Evolutionary conservation across 2,888 invertebrate species (phyloP).

Genomic region (Rhamnusium bicolor): DNA sequence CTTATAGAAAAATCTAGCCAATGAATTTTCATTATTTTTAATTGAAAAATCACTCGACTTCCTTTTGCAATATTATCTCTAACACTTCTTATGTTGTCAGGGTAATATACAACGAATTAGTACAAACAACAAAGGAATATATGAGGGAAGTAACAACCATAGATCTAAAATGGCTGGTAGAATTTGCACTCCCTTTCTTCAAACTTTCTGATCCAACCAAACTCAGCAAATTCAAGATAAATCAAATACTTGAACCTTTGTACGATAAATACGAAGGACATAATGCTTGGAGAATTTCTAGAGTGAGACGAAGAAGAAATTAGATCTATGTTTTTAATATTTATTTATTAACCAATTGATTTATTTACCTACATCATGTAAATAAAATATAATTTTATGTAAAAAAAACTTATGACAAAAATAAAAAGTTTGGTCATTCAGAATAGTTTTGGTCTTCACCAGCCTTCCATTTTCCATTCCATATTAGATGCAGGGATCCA

Average conservation of each 20-base stretch:
- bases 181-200: conserved; percentile 99
- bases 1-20: no score
- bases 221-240: conserved; percentile 98
- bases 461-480: conserved; percentile 15
- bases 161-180: conserved; percentile 98
- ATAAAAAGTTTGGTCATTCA: conserved; percentile 27
- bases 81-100: no score
- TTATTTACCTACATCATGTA: no score
- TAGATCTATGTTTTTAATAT: conserved; percentile 69
- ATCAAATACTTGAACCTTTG: conserved; percentile 96
- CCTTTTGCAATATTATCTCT: no score
- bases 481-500: conserved; percentile 40
- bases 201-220: conserved; percentile 99
- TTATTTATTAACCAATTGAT: no score
- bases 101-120: conserved; percentile 98
- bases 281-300: conserved; percentile 98
- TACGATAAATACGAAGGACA: conserved; percentile 99
- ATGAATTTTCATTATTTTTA: no score
- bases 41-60: no score
- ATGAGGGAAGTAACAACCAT: conserved; percentile 98
- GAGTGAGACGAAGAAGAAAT: conserved; percentile 90
- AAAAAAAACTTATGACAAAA: not conserved
- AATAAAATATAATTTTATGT: conserved; percentile 7
- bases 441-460: conserved; percentile 18
- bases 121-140: conserved; percentile 99